These are phyloP conservation scores for Hemiprocne comata DNA, from an alignment of 2,113 vertebrate species.

Conservation along the genomic window DNA sequence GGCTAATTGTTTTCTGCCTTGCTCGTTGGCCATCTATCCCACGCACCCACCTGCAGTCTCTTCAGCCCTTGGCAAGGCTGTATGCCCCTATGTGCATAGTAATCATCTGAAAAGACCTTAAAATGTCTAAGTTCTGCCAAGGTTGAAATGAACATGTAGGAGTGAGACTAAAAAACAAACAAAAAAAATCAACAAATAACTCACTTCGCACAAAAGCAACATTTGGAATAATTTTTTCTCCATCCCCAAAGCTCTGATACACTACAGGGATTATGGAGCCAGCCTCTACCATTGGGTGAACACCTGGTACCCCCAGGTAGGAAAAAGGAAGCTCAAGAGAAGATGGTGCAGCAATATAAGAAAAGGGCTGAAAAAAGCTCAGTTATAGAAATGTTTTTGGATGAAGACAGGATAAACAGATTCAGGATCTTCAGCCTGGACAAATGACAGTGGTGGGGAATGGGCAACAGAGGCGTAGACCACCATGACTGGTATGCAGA, in stretches of 20 bases:
- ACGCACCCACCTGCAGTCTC: background rate
- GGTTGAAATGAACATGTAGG: background rate
- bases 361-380: background rate
- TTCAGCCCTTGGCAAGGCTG: background rate
- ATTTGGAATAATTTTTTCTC: background rate
- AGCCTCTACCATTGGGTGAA: background rate
- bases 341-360: background rate
- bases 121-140: background rate
- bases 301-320: background rate
- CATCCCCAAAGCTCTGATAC: background rate
- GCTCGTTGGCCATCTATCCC: background rate
- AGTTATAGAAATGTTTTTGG: background rate
- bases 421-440: background rate
- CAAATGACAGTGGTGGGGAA: background rate
- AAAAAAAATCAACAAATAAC: background rate
- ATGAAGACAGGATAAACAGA: background rate
- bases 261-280: background rate
- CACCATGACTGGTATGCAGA: background rate
- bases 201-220: background rate
- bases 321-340: background rate
- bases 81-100: background rate
- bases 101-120: background rate
- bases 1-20: background rate
- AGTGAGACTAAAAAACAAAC: background rate
- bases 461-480: background rate